Conservation (phyloP, 1,140 invertebrate species). For the Cephus cinctus region DNA sequence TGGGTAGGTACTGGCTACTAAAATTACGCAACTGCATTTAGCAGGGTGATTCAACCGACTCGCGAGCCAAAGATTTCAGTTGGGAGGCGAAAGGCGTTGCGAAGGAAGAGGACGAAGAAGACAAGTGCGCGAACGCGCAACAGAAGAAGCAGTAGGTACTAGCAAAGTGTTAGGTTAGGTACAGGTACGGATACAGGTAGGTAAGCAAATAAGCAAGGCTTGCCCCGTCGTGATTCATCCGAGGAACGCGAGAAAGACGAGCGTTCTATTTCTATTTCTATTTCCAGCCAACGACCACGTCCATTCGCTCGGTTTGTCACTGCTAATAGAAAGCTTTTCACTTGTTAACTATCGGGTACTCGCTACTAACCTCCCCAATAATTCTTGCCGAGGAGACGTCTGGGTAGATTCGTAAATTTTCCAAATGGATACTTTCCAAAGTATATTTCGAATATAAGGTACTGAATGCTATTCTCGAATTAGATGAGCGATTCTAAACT, state of each 20-base stretch:
- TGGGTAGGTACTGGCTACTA: too few species aligned
- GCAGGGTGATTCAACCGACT: conserved; percentile 40
- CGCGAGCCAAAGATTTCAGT: conserved; percentile 23
- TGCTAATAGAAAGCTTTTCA: conserved; percentile 37
- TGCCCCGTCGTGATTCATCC: conserved; percentile 43
- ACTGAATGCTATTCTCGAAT: neutral
- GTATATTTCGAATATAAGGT: neutral
- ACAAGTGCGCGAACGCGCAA: conserved; percentile 16
- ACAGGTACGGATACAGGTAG: neutral
- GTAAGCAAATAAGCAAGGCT: neutral
- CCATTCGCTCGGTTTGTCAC: conserved; percentile 44
- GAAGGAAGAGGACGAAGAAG: neutral
- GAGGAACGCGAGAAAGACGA: conserved; percentile 47
- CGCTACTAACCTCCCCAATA: conserved; percentile 6
- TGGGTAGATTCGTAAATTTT: conserved; percentile 7
- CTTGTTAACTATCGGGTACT: conserved; percentile 23
- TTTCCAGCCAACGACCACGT: conserved; percentile 22
- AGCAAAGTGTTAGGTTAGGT: neutral
- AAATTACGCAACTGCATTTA: conserved; percentile 46
- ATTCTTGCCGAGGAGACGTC: conserved; percentile 13
- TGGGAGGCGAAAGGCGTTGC: conserved; percentile 12
- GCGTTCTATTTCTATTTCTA: conserved; percentile 46
- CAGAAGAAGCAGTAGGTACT: neutral
- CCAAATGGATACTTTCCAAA: neutral
- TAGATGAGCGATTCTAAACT: neutral